A percentile compares a stretch with the other conserved stretches of the same genome.
Evolutionary conservation across 2,113 vertebrate species (phyloP).

Genomic region (Gyps fulvus): DNA sequence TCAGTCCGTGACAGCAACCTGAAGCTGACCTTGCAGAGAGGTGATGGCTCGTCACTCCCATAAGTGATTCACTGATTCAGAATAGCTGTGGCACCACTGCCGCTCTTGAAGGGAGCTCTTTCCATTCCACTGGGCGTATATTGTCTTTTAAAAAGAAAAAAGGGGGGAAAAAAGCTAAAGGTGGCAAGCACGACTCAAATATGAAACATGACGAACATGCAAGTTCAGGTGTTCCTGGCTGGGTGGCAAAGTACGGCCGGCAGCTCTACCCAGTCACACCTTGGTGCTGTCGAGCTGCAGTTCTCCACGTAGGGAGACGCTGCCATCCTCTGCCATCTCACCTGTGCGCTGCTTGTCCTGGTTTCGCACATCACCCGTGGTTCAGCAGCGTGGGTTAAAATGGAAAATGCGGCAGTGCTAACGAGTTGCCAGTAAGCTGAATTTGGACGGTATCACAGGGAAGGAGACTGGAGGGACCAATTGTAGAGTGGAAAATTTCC

Average conservation of each 20-base stretch:
- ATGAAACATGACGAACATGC: fast-evolving
- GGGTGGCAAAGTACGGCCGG: background rate
- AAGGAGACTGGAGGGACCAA: background rate
- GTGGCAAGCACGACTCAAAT: background rate
- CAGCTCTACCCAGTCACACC: background rate
- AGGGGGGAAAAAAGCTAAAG: background rate
- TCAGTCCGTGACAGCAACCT: too few relatives aligned
- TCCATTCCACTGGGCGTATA: fast-evolving
- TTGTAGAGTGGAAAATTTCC: background rate
- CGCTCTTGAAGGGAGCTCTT: background rate
- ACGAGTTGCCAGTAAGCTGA: background rate
- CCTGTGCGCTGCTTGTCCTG: background rate
- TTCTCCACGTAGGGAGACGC: background rate
- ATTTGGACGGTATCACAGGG: background rate
- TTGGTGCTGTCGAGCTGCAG: background rate
- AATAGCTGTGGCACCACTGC: background rate
- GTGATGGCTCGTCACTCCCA: fast-evolving
- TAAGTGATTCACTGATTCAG: background rate
- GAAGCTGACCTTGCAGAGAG: background rate
- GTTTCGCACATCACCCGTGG: background rate
- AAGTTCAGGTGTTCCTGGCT: background rate
- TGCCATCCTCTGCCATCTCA: background rate
- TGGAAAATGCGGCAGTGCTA: background rate
- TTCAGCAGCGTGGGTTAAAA: background rate
- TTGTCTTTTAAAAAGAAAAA: background rate